Evolutionary conservation across 2,888 invertebrate species (phyloP).

Genomic region (Lydus trimaculatus): DNA sequence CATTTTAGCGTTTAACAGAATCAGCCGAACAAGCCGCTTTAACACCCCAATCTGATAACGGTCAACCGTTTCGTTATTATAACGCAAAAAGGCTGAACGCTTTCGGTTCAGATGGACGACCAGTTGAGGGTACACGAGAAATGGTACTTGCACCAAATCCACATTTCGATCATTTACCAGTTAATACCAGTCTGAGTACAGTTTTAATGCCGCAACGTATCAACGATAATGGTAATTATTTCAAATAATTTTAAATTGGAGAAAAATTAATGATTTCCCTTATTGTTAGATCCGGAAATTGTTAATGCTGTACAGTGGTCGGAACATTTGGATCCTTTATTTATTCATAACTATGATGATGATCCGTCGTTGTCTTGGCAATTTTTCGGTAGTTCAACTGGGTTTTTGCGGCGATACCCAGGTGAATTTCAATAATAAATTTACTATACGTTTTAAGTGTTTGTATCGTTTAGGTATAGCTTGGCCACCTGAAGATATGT

Average conservation of each 20-base stretch:
- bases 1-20: conserved; percentile 84
- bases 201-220: conserved; percentile 87
- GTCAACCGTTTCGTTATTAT: conserved; percentile 68
- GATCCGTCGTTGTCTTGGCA: conserved; percentile 97
- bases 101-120: conserved; percentile 77
- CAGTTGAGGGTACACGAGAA: conserved; percentile 74
- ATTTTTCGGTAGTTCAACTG: conserved; percentile 96
- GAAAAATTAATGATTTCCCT: conserved; percentile 29
- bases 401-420: conserved; percentile 95
- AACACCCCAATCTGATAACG: conserved; percentile 65
- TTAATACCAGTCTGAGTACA: conserved; percentile 85
- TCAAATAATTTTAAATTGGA: not conserved
- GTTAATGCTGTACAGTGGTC: conserved; percentile 95
- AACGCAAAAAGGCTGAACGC: conserved; percentile 85
- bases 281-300: conserved; percentile 74
- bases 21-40: conserved; percentile 88
- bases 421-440: conserved; percentile 63
- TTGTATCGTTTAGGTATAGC: conserved; percentile 68
- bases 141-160: conserved; percentile 77
- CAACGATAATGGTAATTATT: conserved; percentile 68
- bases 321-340: conserved; percentile 86
- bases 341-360: conserved; percentile 87
- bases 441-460: not conserved
- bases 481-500: conserved; percentile 80
- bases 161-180: conserved; percentile 86